A percentile compares a stretch with the other conserved stretches of the same genome.
phyloP scores from a whole-genome alignment of 2,888 invertebrate species.

The Ormyrus nitidulus region DNA sequence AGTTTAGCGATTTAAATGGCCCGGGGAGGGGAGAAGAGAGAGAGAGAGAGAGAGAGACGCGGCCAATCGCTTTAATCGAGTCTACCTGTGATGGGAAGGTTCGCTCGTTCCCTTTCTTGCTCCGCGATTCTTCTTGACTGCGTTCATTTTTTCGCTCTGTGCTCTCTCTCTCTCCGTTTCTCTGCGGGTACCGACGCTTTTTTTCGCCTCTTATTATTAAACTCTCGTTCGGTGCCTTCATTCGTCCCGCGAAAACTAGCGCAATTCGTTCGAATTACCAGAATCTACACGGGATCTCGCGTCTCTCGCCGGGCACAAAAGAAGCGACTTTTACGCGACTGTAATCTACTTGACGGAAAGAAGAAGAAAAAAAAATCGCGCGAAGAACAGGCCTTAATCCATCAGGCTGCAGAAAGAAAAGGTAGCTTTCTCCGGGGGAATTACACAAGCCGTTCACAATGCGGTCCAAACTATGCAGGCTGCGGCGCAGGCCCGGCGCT shows the following conservation, averaged over 20 bases:
- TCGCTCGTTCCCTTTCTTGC: slow-evolving; percentile 1
- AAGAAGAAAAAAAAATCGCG: no score
- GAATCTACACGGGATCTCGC: no score
- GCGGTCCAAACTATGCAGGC: background rate
- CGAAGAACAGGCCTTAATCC: background rate
- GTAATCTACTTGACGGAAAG: background rate
- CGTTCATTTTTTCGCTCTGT: slow-evolving; percentile 9
- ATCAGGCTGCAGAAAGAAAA: slow-evolving; percentile 23
- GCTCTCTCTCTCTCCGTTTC: background rate
- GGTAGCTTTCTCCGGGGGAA: slow-evolving; percentile 9
- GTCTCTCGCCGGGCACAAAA: no score
- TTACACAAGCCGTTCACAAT: background rate
- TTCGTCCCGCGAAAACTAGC: no score
- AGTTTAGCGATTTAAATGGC: slow-evolving; percentile 53
- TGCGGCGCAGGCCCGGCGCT: background rate
- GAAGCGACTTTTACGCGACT: no score
- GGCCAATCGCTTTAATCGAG: slow-evolving; percentile 47
- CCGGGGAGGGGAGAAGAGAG: background rate
- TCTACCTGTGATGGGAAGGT: slow-evolving; percentile 45
- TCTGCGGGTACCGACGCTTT: background rate
- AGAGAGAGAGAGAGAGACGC: slow-evolving; percentile 1
- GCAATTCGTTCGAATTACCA: no score
- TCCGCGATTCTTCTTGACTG: slow-evolving; percentile 11
- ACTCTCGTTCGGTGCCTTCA: background rate
- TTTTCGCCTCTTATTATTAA: slow-evolving; percentile 17